Evolutionary conservation across 2,888 invertebrate species (phyloP), one percentile per base, ranked within the genome.

Genomic region (Ophion ellenae): DNA sequence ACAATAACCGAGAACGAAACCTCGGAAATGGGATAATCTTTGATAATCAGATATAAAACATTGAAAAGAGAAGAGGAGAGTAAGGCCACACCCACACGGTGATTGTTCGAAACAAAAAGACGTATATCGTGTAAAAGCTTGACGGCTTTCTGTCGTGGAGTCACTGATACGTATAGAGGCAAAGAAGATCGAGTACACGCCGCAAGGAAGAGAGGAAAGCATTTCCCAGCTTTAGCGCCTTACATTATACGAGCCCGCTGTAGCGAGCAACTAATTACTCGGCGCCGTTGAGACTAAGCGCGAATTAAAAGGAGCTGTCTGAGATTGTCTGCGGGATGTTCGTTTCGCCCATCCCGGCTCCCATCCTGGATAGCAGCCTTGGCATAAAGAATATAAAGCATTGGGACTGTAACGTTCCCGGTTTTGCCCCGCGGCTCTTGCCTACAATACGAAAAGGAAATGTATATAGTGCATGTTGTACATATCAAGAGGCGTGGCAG

Each of bases 231-330:
- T 87, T 87, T 86, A 88, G 85, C 86, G 87, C 86, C 86, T 88
- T 88, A 87, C 86, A 87, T 88, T 87, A 86, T 88, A 88, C 86
- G 85, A 89, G 86, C 84, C 87, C 76, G 66, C 73, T 83, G 88
- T 85, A 85, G 81, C 82, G 86, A 85, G 90, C 91, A 91, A 93
- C 93, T 93, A 93, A 93, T 93, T 93, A 93, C 92, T 91, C 92
- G 92, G 91, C 92, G 92, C 91, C 91, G 92, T 91, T 93, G 92
- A 91, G 92, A 91, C 91, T 92, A 92, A 93, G 91, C 91, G 92
- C 90, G 92, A 92, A 93, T 93, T 93, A 93, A 93, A 92, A 93
- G 91, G 90, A 89, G 90, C 91, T 89, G 91, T 90, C 88, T 87
- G 90, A 88, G 90, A 90, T 91, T 91, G 90, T 91, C 90, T 89